A percentile compares a stretch with the other conserved stretches of the same genome.
Evolutionary conservation across 2,113 vertebrate genomes (phyloP).

Genomic region (Oncorhynchus gorbuscha): DNA sequence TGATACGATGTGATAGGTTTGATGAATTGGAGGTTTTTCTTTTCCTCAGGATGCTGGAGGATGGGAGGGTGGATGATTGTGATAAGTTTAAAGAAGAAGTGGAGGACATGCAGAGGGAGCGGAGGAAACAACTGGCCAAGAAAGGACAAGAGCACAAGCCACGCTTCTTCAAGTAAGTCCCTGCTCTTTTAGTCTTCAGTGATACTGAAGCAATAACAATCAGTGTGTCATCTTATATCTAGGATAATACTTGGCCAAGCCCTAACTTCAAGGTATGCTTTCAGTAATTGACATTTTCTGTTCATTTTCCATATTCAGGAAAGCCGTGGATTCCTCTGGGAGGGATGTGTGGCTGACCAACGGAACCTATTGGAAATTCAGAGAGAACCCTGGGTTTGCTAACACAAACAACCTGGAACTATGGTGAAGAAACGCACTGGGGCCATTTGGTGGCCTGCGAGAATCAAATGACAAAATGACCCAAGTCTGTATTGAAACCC

Average conservation of each 20-base stretch:
- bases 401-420: slow-evolving; percentile 81
- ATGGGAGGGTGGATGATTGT: slow-evolving; percentile 79
- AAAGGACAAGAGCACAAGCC: slow-evolving; percentile 83
- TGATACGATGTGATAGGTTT: too few relatives aligned
- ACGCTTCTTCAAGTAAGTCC: slow-evolving; percentile 85
- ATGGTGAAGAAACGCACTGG: slow-evolving; percentile 70
- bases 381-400: slow-evolving; percentile 81
- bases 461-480: not conserved
- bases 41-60: slow-evolving; percentile 82
- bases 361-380: slow-evolving; percentile 84
- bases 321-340: slow-evolving; percentile 72
- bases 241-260: too few relatives aligned
- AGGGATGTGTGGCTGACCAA: slow-evolving; percentile 86
- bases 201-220: too few relatives aligned
- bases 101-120: slow-evolving; percentile 86
- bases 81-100: slow-evolving; percentile 84
- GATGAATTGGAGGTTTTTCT: too few relatives aligned
- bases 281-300: too few relatives aligned
- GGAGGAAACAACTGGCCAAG: slow-evolving; percentile 84
- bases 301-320: slow-evolving; percentile 58
- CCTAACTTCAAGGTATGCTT: too few relatives aligned
- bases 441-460: not conserved
- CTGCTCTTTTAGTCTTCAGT: not conserved
- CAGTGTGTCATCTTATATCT: too few relatives aligned
- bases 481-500: not conserved